Evolutionary conservation across 2,113 vertebrate species (phyloP).

Genomic region (Anguilla japonica): DNA sequence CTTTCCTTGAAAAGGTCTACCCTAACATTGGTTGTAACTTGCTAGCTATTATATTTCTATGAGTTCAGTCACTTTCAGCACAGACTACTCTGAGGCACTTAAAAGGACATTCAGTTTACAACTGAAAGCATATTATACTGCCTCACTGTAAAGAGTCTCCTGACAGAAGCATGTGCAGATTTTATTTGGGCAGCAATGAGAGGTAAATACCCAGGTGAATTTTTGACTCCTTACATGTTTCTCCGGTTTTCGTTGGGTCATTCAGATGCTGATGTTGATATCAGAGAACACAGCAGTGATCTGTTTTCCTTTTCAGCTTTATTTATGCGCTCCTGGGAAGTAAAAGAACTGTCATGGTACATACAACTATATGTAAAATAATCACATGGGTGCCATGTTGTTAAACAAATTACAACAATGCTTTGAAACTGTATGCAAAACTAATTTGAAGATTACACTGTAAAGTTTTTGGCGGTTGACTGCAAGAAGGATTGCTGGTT

Average conservation of each 20-base stretch:
- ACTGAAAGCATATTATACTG: background rate
- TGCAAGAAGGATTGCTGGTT: background rate
- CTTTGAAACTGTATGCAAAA: background rate
- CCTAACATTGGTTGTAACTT: background rate
- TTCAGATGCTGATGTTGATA: background rate
- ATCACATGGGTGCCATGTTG: background rate
- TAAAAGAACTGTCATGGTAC: background rate
- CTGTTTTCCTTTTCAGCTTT: background rate
- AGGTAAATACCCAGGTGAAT: background rate
- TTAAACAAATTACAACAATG: too few relatives aligned
- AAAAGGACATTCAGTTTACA: constrained; percentile 12
- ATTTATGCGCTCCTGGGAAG: background rate
- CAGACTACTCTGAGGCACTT: background rate
- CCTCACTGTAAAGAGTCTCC: constrained; percentile 1
- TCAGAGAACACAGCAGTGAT: background rate
- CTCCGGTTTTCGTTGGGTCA: background rate
- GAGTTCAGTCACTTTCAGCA: background rate
- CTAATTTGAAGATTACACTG: background rate
- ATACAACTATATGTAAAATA: background rate
- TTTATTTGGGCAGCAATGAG: background rate
- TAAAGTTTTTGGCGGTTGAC: background rate
- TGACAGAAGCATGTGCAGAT: background rate
- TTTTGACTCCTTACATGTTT: background rate
- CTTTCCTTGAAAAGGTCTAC: background rate
- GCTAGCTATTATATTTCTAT: background rate